A percentile compares a stretch with the other conserved stretches of the same genome.
phyloP scores from a whole-genome alignment of 1,140 invertebrate species.

The Acromyrmex echinatior region DNA sequence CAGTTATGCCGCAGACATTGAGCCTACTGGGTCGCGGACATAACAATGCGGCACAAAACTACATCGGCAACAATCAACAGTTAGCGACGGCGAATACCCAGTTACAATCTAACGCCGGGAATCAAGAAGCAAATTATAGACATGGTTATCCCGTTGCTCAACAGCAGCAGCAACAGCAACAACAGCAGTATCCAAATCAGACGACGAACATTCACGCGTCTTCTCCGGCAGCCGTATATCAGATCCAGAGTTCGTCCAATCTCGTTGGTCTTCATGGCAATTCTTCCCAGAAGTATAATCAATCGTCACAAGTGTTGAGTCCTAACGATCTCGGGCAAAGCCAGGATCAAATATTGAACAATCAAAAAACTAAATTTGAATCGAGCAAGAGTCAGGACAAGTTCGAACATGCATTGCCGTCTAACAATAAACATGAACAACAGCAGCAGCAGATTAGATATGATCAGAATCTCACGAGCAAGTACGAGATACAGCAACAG shows the following conservation, averaged over 20 bases:
- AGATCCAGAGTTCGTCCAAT: slow-evolving; percentile 76
- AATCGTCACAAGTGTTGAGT: slow-evolving; percentile 63
- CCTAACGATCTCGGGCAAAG: slow-evolving; percentile 48
- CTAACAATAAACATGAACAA: slow-evolving; percentile 67
- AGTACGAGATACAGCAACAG: slow-evolving; percentile 72
- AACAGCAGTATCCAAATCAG: slow-evolving; percentile 37
- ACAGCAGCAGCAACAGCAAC: slow-evolving; percentile 68
- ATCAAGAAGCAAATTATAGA: slow-evolving; percentile 79
- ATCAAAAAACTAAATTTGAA: slow-evolving; percentile 68
- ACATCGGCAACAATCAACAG: slow-evolving; percentile 70
- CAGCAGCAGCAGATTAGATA: slow-evolving; percentile 62
- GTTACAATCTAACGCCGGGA: slow-evolving; percentile 53
- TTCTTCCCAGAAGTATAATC: slow-evolving; percentile 73
- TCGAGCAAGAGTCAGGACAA: slow-evolving; percentile 75
- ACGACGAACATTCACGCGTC: slow-evolving; percentile 54
- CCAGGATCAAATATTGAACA: slow-evolving; percentile 55
- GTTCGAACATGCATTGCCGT: slow-evolving; percentile 71
- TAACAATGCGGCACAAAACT: slow-evolving; percentile 80
- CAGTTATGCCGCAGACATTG: slow-evolving; percentile 92
- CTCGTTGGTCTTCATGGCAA: slow-evolving; percentile 55
- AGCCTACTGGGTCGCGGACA: slow-evolving; percentile 85
- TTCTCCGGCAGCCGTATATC: slow-evolving; percentile 65
- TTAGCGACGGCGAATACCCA: slow-evolving; percentile 59
- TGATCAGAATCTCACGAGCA: slow-evolving; percentile 63
- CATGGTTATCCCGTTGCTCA: slow-evolving; percentile 74